A percentile compares a stretch with the other conserved stretches of the same genome.
Conservation (phyloP, 2,113 vertebrate species). For the Salvelinus fontinalis region DNA sequence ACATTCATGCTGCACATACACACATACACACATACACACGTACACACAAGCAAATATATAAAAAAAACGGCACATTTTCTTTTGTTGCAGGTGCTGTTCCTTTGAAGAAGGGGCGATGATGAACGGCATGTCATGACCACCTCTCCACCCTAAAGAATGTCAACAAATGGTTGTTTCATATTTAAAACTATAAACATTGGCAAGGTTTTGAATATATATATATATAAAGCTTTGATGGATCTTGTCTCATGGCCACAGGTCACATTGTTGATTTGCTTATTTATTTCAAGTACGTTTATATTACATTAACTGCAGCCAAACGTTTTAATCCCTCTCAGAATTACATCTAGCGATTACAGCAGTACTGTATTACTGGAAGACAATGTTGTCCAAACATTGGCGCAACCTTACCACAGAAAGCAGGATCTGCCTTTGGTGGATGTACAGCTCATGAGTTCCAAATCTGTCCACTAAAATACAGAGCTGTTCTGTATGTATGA, state of each 20-base stretch:
- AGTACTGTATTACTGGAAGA: not conserved
- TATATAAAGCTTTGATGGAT: slow-evolving; percentile 28
- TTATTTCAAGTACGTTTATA: slow-evolving; percentile 50
- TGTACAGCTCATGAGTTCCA: not conserved
- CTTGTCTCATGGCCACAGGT: slow-evolving; percentile 31
- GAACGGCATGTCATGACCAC: slow-evolving; percentile 15
- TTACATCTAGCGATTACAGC: not conserved
- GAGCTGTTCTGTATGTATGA: slow-evolving; percentile 24
- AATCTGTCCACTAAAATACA: slow-evolving; percentile 6
- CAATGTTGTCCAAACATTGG: not conserved
- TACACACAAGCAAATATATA: not conserved
- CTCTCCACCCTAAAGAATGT: slow-evolving; percentile 32
- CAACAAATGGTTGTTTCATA: slow-evolving; percentile 17
- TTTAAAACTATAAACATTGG: slow-evolving; percentile 9
- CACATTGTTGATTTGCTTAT: slow-evolving; percentile 60
- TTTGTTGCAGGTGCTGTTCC: slow-evolving; percentile 50
- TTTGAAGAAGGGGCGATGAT: slow-evolving; percentile 53
- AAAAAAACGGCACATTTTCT: not conserved
- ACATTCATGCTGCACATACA: not conserved
- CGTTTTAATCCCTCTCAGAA: slow-evolving; percentile 1
- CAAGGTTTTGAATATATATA: slow-evolving; percentile 1
- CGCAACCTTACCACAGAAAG: not conserved
- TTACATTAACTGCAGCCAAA: slow-evolving; percentile 14
- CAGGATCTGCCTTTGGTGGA: not conserved
- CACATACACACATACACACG: too few species aligned